Evolutionary conservation across 1,140 invertebrate species (phyloP).

Genomic region (Tribolium castaneum): DNA sequence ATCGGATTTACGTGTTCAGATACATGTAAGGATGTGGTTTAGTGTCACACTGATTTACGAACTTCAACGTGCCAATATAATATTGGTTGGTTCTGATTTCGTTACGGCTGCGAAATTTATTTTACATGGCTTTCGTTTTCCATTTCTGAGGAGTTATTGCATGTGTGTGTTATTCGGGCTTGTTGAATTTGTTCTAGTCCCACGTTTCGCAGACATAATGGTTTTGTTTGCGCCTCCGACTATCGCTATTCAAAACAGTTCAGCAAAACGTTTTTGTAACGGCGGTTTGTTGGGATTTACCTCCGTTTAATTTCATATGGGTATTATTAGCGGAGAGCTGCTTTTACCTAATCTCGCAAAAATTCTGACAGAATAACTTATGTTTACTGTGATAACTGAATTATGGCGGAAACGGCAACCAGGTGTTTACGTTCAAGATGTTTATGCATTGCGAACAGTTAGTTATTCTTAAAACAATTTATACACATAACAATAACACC

Average conservation of each 20-base stretch:
- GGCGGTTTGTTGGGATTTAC: background rate
- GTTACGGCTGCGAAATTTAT: slow-evolving; percentile 24
- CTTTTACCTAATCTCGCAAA: background rate
- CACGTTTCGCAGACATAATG: slow-evolving; percentile 12
- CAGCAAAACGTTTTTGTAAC: background rate
- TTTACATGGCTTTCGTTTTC: slow-evolving; percentile 13
- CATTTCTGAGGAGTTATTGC: slow-evolving; percentile 31
- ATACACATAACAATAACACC: background rate
- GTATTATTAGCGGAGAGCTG: background rate
- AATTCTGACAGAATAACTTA: background rate
- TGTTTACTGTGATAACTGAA: background rate
- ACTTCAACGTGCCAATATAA: slow-evolving; percentile 38
- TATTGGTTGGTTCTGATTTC: slow-evolving; percentile 33
- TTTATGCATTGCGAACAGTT: background rate
- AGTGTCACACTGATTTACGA: slow-evolving; percentile 57
- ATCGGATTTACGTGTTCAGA: slow-evolving; percentile 59
- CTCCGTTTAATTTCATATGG: slow-evolving; percentile 17
- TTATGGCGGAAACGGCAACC: background rate
- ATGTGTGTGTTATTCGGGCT: slow-evolving; percentile 6
- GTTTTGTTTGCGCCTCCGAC: slow-evolving; percentile 10
- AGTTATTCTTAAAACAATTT: background rate
- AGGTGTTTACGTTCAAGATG: background rate
- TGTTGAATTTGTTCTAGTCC: slow-evolving; percentile 1
- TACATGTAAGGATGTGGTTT: slow-evolving; percentile 57
- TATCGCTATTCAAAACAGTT: slow-evolving; percentile 9